Conservation (phyloP, 2,113 vertebrate genomes). For the Bostrychus sinensis region DNA sequence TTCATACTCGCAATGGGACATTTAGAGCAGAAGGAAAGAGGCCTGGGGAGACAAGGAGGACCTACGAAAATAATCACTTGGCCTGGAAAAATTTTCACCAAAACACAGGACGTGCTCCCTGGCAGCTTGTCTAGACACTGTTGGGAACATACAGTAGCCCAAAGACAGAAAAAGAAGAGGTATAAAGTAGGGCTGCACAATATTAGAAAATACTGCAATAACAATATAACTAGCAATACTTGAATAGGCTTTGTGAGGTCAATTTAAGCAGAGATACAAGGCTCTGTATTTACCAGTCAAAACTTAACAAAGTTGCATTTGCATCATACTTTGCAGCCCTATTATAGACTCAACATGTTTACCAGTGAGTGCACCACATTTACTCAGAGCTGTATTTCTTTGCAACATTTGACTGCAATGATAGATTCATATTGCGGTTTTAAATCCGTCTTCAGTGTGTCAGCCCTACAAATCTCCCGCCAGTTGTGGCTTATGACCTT, state of each 20-base stretch:
- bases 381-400: slow-evolving; percentile 24
- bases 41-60: slow-evolving; percentile 19
- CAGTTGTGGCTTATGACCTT: slow-evolving; percentile 42
- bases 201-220: no score
- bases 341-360: slow-evolving; percentile 42
- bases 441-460: slow-evolving; percentile 43
- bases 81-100: slow-evolving; percentile 25
- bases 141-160: slow-evolving; percentile 6
- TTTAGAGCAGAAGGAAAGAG: slow-evolving; percentile 46
- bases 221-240: neutral
- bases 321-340: no score
- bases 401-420: slow-evolving; percentile 22
- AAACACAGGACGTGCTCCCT: slow-evolving; percentile 23
- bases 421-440: slow-evolving; percentile 43
- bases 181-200: slow-evolving; percentile 36
- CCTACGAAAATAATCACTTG: slow-evolving; percentile 22
- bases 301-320: no score
- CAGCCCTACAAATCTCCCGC: slow-evolving; percentile 28
- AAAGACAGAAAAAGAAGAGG: slow-evolving; percentile 28
- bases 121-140: slow-evolving; percentile 37
- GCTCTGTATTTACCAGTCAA: no score
- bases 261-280: no score
- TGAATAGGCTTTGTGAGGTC: no score
- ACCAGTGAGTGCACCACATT: slow-evolving; percentile 16
- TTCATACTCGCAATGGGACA: slow-evolving; percentile 37